Base-by-base conservation (phyloP, 2,888 invertebrate species). In the Lasius platythorax region DNA sequence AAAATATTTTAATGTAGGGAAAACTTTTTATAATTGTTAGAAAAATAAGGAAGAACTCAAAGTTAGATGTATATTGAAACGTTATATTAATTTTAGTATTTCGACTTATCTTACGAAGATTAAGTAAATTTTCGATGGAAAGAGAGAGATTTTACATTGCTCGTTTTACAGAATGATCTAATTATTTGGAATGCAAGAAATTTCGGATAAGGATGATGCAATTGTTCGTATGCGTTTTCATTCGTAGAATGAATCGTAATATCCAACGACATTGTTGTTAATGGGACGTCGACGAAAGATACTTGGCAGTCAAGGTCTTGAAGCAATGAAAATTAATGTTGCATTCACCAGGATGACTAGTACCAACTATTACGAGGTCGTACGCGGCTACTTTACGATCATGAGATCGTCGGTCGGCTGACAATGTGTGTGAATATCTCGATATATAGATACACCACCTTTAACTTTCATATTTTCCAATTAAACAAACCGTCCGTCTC, bases 311-410 rank as follows among this genome's bases (percentile, higher is more conserved):
- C 88, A 88, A 91, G 90, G 90, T 85, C 87, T 79, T 53, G 61
- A n/a, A 30, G 78, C 88, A 87, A 88, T 90, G 87, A 90, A 90
- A 91, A 90, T 90, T 87, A 91, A 87, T 87, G 88, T 81, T 70
- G 84, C 90, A 83, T 84, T 91, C 88, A 82, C 84, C 78, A 64
- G 73, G 83, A 87, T 87, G 87, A 87, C 87, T 84, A 73, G 81
- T 53, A 70, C 64, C 58, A 70, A 70, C 67, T 78, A 85, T 86
- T 85, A 83, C 50, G 83, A 70, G 82, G 61, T 75, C 67, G 82
- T 61, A 64, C 70, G 58, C 68, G 84, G 68, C 43, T 84, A 63
- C 58, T 88, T 89, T 89, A 88, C 83, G 86, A 86, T 85, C 86
- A 56, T 66, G 76, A 84, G 72, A 86, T 83, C 56, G 66, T 50